Percentiles rank a stretch among this genome's conserved stretches.
Conservation (phyloP, 2,113 vertebrate species). For the Pungitius pungitius region DNA sequence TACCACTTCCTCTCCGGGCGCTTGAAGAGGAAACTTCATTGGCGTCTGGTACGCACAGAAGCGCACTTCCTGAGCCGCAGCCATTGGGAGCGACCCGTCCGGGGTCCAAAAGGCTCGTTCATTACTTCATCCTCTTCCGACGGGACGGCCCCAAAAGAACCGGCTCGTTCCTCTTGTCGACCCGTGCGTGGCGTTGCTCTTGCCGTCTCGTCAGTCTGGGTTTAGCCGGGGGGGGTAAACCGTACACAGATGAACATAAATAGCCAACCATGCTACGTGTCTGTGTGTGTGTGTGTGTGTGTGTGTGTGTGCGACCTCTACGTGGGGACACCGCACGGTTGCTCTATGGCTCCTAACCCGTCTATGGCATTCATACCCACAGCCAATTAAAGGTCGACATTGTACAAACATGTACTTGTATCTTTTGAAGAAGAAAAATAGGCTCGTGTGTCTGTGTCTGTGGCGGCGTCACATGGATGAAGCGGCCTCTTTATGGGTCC, state of each 20-base stretch:
- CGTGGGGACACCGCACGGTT: background rate
- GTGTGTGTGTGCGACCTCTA: background rate
- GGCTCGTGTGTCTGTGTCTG: background rate
- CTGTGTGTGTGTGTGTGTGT: background rate
- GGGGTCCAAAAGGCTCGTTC: background rate
- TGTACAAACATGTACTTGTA: background rate
- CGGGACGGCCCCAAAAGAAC: background rate
- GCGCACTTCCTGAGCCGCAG: constrained; percentile 37
- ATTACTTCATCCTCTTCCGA: background rate
- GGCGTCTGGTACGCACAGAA: constrained; percentile 31
- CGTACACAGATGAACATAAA: no score
- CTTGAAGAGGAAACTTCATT: constrained; percentile 55
- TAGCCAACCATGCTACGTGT: no score
- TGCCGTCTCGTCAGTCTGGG: background rate
- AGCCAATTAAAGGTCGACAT: background rate
- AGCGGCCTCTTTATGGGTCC: no score
- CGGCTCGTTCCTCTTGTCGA: background rate
- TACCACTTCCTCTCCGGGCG: constrained; percentile 51
- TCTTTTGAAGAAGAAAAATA: background rate
- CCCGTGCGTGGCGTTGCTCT: no score
- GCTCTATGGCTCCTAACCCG: background rate
- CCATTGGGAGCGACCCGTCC: background rate
- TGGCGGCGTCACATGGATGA: constrained; percentile 39
- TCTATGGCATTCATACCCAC: no score
- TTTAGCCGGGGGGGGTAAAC: background rate